These are phyloP conservation scores for Clamator glandarius DNA, from an alignment of 2,797 vertebrate species.

Conservation along the genomic window DNA sequence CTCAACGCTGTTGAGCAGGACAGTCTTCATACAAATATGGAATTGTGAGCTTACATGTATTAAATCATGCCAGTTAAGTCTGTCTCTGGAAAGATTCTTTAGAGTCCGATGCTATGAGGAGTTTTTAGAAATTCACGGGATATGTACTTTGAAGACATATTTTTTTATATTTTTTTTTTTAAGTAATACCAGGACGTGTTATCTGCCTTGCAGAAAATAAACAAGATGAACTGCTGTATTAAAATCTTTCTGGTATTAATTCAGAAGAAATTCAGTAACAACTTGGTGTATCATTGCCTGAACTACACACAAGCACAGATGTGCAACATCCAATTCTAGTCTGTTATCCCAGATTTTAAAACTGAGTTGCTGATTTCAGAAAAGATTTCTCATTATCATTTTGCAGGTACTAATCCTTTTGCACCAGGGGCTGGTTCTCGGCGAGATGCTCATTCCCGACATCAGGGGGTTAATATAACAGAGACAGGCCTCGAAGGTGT, in stretches of 20 bases:
- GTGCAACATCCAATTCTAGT: not conserved
- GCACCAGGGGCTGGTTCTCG: slow-evolving; percentile 73
- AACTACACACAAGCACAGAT: not conserved
- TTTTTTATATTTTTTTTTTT: not conserved
- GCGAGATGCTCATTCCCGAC: slow-evolving; percentile 73
- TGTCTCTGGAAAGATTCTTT: not conserved
- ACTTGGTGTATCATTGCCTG: not conserved
- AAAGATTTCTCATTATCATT: not conserved
- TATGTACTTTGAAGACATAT: not conserved
- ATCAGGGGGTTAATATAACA: slow-evolving; percentile 87
- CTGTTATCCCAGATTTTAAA: not conserved
- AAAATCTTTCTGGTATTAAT: not conserved
- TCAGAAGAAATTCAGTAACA: not conserved
- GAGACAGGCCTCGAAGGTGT: slow-evolving; percentile 97
- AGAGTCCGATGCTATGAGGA: not conserved
- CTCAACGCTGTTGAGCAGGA: not conserved
- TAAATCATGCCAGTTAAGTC: not conserved
- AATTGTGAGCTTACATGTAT: accelerated
- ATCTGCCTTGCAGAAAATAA: not conserved
- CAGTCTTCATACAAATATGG: not conserved
- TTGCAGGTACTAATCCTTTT: slow-evolving; percentile 84
- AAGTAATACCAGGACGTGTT: not conserved
- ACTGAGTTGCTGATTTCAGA: not conserved
- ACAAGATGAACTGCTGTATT: not conserved
- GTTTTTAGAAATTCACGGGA: not conserved